These are phyloP conservation scores for Scaptomyza tumidula DNA, from an alignment of 2,888 invertebrate species.

Conservation along the genomic window DNA sequence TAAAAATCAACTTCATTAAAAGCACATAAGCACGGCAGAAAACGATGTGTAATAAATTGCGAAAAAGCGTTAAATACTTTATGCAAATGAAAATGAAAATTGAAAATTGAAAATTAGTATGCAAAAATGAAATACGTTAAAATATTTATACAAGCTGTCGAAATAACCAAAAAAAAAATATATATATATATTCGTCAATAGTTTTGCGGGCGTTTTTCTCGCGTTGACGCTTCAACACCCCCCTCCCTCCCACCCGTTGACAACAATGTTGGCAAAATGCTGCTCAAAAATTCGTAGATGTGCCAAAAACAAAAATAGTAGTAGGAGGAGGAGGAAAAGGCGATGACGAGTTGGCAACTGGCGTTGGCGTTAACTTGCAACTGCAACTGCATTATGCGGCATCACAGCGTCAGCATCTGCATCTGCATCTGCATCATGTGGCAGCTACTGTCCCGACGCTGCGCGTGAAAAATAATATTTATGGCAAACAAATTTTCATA, in stretches of 20 bases:
- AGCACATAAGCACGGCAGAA: neutral
- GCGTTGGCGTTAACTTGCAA: constrained; percentile 53
- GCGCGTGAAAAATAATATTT: constrained; percentile 76
- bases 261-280: constrained; percentile 37
- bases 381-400: constrained; percentile 9
- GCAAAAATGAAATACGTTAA: constrained; percentile 17
- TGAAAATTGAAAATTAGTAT: constrained; percentile 13
- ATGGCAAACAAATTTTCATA: constrained; percentile 79
- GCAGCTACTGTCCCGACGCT: constrained; percentile 68
- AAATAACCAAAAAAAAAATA: too few relatives aligned
- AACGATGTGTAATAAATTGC: constrained; percentile 30
- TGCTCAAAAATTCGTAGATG: constrained; percentile 5
- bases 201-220: constrained; percentile 11
- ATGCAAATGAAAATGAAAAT: constrained; percentile 10
- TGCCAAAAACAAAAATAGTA: neutral
- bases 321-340: constrained; percentile 21
- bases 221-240: neutral
- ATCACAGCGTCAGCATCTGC: constrained; percentile 17
- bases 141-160: constrained; percentile 27
- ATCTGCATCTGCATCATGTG: constrained; percentile 39
- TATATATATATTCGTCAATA: neutral
- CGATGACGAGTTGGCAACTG: constrained; percentile 22
- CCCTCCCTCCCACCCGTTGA: neutral
- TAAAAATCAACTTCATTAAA: constrained; percentile 38
- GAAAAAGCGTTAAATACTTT: constrained; percentile 16